Evolutionary conservation across 2,888 invertebrate species (phyloP), one percentile per base, ranked within the genome.

Genomic region (Ophion ellenae): DNA sequence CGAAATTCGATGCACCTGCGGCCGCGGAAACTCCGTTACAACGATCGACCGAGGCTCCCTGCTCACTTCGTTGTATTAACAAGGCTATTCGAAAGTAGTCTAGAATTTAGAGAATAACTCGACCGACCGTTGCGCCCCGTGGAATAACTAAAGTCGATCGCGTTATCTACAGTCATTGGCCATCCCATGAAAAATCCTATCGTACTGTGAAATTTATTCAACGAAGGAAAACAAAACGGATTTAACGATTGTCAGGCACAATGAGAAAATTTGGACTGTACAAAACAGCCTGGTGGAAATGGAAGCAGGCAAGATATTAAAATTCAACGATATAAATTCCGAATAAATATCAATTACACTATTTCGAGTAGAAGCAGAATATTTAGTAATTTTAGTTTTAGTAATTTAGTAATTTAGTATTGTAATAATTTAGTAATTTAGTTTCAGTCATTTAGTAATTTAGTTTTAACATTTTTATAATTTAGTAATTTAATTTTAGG

Each of bases 51-150:
- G 66, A 69, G 78, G 81, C 83, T 66, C 71, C n/a, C 63, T 86
- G 77, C 81, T 78, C 78, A 80, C 84, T 82, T 82, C 77, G 83
- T 47, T 83, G 83, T 77, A 84, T 83, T 85, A 83, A 85, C 90
- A 91, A 91, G 90, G 89, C 91, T 90, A 90, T 91, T 92, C 89
- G 92, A 92, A 92, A 92, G 92, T 92, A 90, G 89, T 89, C 87
- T 90, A 89, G 88, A 90, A 89, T 88, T 88, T 86, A 63, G 76
- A 64, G 77, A 70, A 82, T 85, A 82, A 79, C 75, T 64, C 59
- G 57, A 77, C 71, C 45, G 59, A 79, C 81, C 57, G 57, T 77
- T 40, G 59, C 57, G 47, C 14, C 36, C 24, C 61, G 70, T 53
- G 28, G 40, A 53, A 14, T 53, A 32, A 4, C 45, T 2, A 28